Percentiles rank a stretch among this genome's conserved stretches.
These are phyloP conservation scores for Hydrolagus affinis DNA, from an alignment of 2,113 vertebrate species.

Conservation along the genomic window DNA sequence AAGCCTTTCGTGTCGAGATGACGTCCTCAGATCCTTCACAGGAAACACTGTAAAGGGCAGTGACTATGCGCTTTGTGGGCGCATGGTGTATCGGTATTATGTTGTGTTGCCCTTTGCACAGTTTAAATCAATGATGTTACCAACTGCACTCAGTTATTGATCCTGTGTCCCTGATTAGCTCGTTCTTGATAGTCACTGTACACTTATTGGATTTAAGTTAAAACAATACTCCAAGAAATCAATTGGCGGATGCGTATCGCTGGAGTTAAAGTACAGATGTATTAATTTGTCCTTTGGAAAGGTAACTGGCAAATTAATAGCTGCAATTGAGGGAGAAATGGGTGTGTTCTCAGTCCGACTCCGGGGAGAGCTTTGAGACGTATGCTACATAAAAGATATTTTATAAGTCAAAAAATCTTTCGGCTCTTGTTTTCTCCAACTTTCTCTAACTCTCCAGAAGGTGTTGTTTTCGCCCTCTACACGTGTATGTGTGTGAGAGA, in stretches of 20 bases:
- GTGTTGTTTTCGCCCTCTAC: background rate
- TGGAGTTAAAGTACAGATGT: constrained; percentile 4
- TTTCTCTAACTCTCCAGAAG: no score
- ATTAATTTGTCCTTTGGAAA: background rate
- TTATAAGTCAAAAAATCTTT: background rate
- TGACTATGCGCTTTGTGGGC: no score
- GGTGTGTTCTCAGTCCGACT: background rate
- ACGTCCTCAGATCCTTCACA: no score
- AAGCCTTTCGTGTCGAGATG: no score
- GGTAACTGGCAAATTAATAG: background rate
- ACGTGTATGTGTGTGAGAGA: background rate
- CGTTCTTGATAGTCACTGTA: no score
- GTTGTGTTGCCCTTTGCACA: no score
- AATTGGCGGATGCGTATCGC: background rate
- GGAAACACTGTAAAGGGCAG: no score
- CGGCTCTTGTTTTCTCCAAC: background rate
- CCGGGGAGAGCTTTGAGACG: background rate
- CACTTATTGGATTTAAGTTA: background rate
- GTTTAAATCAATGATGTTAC: no score
- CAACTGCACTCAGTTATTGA: no score
- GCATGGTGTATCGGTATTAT: no score
- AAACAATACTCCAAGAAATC: constrained; percentile 7
- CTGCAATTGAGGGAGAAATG: background rate
- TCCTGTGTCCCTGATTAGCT: no score
- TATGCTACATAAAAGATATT: background rate